Base-by-base conservation (phyloP, 2,113 vertebrate species). In the Prinia subflava region DNA sequence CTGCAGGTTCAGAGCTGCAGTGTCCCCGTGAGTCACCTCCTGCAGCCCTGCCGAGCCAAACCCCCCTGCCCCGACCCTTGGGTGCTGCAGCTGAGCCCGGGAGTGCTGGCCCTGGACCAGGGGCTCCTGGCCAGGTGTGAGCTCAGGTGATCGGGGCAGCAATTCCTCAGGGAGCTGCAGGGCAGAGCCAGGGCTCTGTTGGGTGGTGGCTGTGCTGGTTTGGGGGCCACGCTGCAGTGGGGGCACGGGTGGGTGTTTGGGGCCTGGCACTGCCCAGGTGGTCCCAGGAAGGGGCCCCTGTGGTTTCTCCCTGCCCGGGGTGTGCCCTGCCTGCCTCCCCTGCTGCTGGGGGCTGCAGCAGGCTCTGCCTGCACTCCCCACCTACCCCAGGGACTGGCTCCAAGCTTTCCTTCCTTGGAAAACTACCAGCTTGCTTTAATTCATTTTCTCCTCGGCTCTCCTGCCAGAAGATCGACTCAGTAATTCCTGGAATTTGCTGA, bases 221-320 rank as follows among this genome's bases (percentile, higher is more conserved):
- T 22, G 16, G 24, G 24, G 67, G 22, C 33, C 35, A 8, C 7
- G 11, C 27, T 33, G 25, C 4, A 22, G 2, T 0, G 1, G 23
- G 22, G 67, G 15, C n/a, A 18, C 53, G 21, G 0, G 2, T 0
- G 1, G 27, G 28, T 2, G 9, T 24, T 15, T 30, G 3, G 17
- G 56, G 9, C 4, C 5, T 42, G 65, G 27, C 17, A 21, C 46
- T 7, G 6, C 6, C 39, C 5, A 22, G 28, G 28, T 4, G 9
- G 13, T 3, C 69, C 57, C 47, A 42, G 53, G 28, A 30, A 53
- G 25, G 24, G 31, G 7, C 4, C 53, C 52, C 27, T 14, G 16
- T 4, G 41, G 15, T 22, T 50, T 27, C 39, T 49, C 10, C 4
- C 11, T 52, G 30, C 35, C 50, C 18, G 6, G 3, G 27, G 10